Conservation (phyloP, 2,888 invertebrate species). For the Mechanitis messenoides region DNA sequence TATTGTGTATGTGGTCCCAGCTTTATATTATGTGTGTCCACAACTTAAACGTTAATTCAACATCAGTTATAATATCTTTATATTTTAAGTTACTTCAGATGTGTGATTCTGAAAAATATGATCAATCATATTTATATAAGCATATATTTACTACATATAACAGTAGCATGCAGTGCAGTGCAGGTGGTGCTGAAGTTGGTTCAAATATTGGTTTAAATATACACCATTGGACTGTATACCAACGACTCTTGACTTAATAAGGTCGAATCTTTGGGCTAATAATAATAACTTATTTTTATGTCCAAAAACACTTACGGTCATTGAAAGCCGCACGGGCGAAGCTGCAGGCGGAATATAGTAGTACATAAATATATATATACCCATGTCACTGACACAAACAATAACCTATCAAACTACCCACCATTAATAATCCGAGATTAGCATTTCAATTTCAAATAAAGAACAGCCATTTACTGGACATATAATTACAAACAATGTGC, state of each 20-base stretch:
- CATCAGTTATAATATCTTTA: background rate
- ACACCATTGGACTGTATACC: no score
- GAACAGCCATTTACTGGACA: conserved; percentile 10
- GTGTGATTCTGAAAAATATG: background rate
- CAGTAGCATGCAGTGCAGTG: no score
- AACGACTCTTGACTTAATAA: no score
- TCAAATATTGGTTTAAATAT: no score
- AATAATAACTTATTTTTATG: no score
- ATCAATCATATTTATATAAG: no score
- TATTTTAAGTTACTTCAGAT: background rate
- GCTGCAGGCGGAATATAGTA: background rate
- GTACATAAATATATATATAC: background rate
- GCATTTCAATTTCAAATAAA: conserved; percentile 1
- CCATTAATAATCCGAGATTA: conserved; percentile 3
- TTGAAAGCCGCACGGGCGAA: no score
- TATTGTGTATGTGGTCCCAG: conserved; percentile 19
- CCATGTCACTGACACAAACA: background rate
- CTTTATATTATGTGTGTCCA: conserved; percentile 8
- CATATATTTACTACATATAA: no score
- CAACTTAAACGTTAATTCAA: background rate
- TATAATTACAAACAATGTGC: conserved; percentile 34
- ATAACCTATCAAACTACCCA: background rate
- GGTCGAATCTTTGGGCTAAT: no score
- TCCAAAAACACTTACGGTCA: no score
- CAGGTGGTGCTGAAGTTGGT: no score